These are phyloP conservation scores for Camptogramma bilineatum DNA, from an alignment of 2,888 invertebrate genomes.

Conservation along the genomic window DNA sequence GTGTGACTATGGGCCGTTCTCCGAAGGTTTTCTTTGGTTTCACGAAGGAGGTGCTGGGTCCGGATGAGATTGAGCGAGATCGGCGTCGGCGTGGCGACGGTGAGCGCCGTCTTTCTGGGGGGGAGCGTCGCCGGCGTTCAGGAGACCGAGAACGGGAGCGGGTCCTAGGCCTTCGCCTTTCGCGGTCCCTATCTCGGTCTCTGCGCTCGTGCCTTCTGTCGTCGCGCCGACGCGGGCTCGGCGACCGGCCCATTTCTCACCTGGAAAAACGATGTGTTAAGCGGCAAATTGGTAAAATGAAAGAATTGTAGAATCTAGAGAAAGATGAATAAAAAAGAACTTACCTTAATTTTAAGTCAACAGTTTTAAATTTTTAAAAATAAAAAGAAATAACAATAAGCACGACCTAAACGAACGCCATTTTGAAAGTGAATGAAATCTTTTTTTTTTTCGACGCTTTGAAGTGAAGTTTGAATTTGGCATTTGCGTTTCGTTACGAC, in stretches of 20 bases:
- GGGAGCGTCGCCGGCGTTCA: slow-evolving; percentile 73
- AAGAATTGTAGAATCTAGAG: neutral
- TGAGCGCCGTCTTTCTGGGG: slow-evolving; percentile 71
- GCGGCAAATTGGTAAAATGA: neutral
- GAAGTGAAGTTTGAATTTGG: slow-evolving; percentile 25
- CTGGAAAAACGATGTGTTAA: slow-evolving; percentile 14
- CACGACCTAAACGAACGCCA: slow-evolving; percentile 77
- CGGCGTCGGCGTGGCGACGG: slow-evolving; percentile 66
- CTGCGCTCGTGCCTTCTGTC: slow-evolving; percentile 66
- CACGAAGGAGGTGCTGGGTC: slow-evolving; percentile 71
- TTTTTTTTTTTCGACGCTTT: slow-evolving; percentile 38
- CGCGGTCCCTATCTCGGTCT: slow-evolving; percentile 75
- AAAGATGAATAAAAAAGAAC: slow-evolving; percentile 21
- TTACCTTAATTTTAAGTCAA: slow-evolving; percentile 73
- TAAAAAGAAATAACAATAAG: slow-evolving; percentile 71
- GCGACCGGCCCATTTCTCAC: slow-evolving; percentile 78
- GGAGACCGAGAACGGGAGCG: slow-evolving; percentile 76
- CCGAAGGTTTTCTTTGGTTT: slow-evolving; percentile 74
- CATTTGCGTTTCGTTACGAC: slow-evolving; percentile 50
- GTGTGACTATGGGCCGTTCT: slow-evolving; percentile 89
- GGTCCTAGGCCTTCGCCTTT: slow-evolving; percentile 71
- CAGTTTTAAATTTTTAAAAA: slow-evolving; percentile 71
- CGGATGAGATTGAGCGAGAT: slow-evolving; percentile 69
- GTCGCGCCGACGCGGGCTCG: slow-evolving; percentile 80
- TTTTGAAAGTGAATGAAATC: slow-evolving; percentile 64